Conservation (phyloP, 1,140 invertebrate species). For the Aphelinus certus region DNA sequence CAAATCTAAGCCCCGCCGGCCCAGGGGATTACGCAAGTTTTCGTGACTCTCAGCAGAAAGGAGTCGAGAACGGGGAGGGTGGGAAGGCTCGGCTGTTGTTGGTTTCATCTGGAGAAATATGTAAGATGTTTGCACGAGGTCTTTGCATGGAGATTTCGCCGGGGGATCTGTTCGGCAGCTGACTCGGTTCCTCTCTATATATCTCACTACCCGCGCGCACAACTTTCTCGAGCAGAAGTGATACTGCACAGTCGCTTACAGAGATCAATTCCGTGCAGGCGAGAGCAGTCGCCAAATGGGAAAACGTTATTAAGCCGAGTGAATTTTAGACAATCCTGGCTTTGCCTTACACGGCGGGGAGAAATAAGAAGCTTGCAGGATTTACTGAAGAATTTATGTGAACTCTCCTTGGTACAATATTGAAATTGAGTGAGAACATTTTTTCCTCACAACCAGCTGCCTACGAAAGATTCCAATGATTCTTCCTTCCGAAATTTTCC, state of each 20-base stretch:
- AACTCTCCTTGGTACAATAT: not conserved
- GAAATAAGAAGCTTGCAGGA: not conserved
- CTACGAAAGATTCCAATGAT: no score
- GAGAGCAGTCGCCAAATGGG: not conserved
- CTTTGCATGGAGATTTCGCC: conserved; percentile 31
- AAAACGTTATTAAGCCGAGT: conserved; percentile 31
- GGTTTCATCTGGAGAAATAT: conserved; percentile 26
- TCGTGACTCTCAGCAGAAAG: conserved; percentile 21
- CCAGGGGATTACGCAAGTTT: conserved; percentile 33
- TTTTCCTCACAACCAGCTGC: no score
- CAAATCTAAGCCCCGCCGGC: conserved; percentile 21
- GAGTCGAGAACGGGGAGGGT: not conserved
- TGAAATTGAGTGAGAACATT: no score
- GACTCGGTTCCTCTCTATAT: not conserved
- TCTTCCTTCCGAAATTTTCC: no score
- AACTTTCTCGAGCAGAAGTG: conserved; percentile 28
- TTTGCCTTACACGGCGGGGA: not conserved
- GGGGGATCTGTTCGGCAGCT: not conserved
- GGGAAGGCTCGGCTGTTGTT: not conserved
- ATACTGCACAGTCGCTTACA: conserved; percentile 15
- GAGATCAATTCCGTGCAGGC: conserved; percentile 16
- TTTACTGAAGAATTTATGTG: conserved; percentile 14
- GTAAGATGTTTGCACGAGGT: conserved; percentile 34
- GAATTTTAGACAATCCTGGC: conserved; percentile 24
- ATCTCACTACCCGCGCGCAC: not conserved